These are phyloP conservation scores for Hedya salicella DNA, from an alignment of 2,888 invertebrate species.

Conservation along the genomic window DNA sequence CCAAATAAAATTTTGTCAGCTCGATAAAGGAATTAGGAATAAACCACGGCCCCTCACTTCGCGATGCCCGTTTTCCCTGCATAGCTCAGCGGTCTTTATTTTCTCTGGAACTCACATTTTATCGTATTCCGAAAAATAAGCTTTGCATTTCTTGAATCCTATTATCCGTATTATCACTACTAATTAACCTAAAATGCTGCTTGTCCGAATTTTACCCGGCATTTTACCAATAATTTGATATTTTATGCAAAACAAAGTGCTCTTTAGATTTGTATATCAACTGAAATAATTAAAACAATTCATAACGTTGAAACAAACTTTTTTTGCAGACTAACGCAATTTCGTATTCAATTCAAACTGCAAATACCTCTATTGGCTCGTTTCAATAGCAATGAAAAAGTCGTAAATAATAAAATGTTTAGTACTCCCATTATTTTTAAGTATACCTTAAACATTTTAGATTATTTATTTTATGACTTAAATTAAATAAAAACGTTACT, in stretches of 20 bases:
- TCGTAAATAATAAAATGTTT: neutral
- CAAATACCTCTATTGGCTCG: neutral
- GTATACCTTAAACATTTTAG: too few relatives aligned
- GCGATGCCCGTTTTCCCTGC: neutral
- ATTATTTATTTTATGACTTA: too few relatives aligned
- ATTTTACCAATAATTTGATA: too few relatives aligned
- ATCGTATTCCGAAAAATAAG: constrained; percentile 23
- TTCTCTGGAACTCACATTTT: constrained; percentile 8
- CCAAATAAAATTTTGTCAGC: constrained; percentile 10
- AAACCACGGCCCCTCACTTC: constrained; percentile 11
- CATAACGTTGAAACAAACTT: neutral
- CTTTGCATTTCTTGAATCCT: constrained; percentile 1
- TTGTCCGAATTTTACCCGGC: too few relatives aligned
- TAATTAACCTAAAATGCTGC: constrained; percentile 17
- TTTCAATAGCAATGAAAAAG: neutral
- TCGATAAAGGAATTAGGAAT: constrained; percentile 20
- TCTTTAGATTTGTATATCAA: too few relatives aligned
- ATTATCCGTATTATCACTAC: neutral
- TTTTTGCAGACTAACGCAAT: neutral
- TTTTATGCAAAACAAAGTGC: too few relatives aligned
- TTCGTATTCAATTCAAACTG: neutral
- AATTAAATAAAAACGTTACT: too few relatives aligned
- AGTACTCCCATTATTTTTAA: too few relatives aligned
- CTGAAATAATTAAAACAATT: neutral
- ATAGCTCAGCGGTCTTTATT: constrained; percentile 6